Percentiles rank a stretch among this genome's conserved stretches.
These are phyloP conservation scores for Toxotes lorentzi DNA, from an alignment of 2,797 vertebrate species.

Conservation along the genomic window DNA sequence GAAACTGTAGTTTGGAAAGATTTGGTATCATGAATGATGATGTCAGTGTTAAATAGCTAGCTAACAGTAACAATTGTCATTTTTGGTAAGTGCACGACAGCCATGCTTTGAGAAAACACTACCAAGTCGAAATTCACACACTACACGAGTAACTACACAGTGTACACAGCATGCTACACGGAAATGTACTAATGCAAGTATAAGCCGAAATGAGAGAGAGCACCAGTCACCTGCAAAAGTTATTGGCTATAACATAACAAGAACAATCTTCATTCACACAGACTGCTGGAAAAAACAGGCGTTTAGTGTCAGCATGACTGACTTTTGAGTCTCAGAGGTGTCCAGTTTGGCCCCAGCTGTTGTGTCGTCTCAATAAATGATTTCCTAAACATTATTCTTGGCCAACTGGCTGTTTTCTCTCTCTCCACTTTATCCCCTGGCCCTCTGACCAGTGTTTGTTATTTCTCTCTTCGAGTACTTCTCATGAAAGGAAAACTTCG, in stretches of 20 bases:
- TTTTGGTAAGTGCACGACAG: too few species aligned
- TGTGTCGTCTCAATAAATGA: slow-evolving; percentile 50
- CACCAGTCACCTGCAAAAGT: slow-evolving; percentile 10
- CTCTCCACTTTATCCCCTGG: slow-evolving; percentile 50
- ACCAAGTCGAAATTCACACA: too few species aligned
- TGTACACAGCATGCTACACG: too few species aligned
- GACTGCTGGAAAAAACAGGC: slow-evolving; percentile 26
- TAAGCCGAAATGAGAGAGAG: too few species aligned
- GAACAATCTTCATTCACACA: slow-evolving; percentile 42
- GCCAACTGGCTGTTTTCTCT: slow-evolving; percentile 51
- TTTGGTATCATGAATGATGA: too few species aligned
- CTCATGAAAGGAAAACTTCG: slow-evolving; percentile 74
- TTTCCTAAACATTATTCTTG: slow-evolving; percentile 66
- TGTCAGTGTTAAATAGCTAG: too few species aligned
- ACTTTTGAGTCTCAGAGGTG: slow-evolving; percentile 55
- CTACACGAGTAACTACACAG: too few species aligned
- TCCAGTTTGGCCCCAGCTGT: slow-evolving; percentile 49
- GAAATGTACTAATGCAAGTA: too few species aligned
- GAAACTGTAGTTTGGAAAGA: too few species aligned
- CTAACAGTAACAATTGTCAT: too few species aligned
- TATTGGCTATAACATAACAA: slow-evolving; percentile 4
- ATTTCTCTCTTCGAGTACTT: slow-evolving; percentile 73
- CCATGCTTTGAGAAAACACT: too few species aligned
- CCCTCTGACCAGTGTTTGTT: slow-evolving; percentile 73
- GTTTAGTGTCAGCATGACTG: slow-evolving; percentile 30